Base-by-base conservation (phyloP, 2,888 invertebrate species). In the Nowickia ferox region DNA sequence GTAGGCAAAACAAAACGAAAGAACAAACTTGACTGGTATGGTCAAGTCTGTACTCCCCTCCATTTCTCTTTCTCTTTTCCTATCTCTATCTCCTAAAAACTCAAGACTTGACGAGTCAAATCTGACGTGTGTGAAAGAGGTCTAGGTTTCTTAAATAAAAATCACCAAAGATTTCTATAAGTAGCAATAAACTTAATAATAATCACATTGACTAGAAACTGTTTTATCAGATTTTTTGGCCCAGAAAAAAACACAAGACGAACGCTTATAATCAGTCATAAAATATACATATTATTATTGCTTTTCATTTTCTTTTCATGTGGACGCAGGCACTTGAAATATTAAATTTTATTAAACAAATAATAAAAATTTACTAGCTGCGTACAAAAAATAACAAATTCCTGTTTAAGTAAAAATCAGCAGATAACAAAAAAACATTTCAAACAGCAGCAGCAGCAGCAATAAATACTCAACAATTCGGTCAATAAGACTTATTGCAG, bases 401-500 rank as follows among this genome's bases (percentile, higher is more conserved):
- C 40, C 51, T 22, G 46, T 59, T 48, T 38, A 59, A 75, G 9
- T 15, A 63, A 44, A 74, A 68, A 71, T 8, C 68, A 55, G 22
- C 19, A n/a, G 19, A 13, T 6, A 19, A 19, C 17, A 61, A 17
- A 61, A 17, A 42, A 10, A 40, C 11, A 19, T 6, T 8, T 0
- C 19, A 10, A 66, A 42, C 30, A 22, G 9, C 68, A 65, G 8
- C 66, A 61, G n/a, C 38, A 53, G 46, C 40, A 71, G 6, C 22
- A 76, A 57, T 76, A 82, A 82, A 71, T 76, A 82, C 19, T 74
- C 61, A 82, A 76, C 63, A 76, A 69, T 44, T 76, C 55, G 82
- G 82, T 71, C 82, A 76, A 76, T 57, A 83, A 72, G 71, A 77
- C 76, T 83, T 83, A 83, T 83, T 83, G 83, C 76, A 83, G 77